phyloP scores from a whole-genome alignment of 2,113 vertebrate genomes.

The Sterrhoptilus dennistouni region DNA sequence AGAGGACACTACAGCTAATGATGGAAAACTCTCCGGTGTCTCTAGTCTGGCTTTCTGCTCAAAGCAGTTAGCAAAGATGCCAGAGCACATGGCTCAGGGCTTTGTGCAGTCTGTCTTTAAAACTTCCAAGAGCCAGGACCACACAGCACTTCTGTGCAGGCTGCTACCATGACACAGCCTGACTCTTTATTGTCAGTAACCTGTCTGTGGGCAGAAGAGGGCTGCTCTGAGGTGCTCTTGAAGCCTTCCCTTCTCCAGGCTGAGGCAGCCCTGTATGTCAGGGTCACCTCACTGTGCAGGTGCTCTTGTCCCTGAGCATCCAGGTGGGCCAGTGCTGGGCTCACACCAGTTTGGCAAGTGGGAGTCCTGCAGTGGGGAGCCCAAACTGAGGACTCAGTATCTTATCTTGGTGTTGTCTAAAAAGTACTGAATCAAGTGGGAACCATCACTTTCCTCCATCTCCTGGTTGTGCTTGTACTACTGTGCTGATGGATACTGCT shows the following conservation, averaged over 20 bases:
- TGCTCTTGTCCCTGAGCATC: not conserved
- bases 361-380: not conserved
- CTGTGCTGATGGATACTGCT: rapidly evolving
- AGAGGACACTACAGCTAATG: not conserved
- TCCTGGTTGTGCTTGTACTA: not conserved
- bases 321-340: not conserved
- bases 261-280: not conserved
- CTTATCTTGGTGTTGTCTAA: not conserved
- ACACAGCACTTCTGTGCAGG: not conserved
- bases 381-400: not conserved
- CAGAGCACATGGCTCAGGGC: not conserved
- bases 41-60: not conserved
- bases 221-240: not conserved
- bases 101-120: not conserved
- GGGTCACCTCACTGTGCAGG: not conserved
- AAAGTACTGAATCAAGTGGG: not conserved
- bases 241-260: not conserved
- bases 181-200: not conserved
- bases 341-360: not conserved
- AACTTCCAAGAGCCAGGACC: not conserved
- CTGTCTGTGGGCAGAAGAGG: not conserved
- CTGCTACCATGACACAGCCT: not conserved
- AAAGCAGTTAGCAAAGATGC: not conserved
- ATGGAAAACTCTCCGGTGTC: not conserved
- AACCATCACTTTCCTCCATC: not conserved